These are phyloP conservation scores for Echinops telfairi DNA, from an alignment of 2,113 vertebrate species.

Conservation along the genomic window DNA sequence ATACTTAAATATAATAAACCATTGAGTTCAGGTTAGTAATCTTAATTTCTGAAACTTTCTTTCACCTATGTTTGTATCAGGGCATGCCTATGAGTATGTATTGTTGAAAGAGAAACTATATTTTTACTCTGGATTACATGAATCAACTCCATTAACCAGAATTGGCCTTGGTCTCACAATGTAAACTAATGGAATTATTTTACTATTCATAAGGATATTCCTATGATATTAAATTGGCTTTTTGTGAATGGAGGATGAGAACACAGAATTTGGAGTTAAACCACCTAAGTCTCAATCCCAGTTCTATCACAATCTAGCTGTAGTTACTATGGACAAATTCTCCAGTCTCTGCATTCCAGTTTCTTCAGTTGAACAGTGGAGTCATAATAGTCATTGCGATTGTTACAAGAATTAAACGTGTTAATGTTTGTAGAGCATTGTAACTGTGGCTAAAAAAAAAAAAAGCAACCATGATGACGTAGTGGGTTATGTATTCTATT, in stretches of 20 bases:
- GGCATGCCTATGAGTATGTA: neutral
- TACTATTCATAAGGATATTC: neutral
- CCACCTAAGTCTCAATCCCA: neutral
- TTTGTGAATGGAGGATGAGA: neutral
- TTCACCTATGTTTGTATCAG: neutral
- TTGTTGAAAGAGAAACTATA: slow-evolving; percentile 11
- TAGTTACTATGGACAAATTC: neutral
- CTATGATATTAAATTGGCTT: neutral
- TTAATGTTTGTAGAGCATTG: neutral
- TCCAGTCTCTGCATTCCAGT: neutral
- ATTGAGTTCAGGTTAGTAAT: neutral
- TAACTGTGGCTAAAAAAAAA: neutral
- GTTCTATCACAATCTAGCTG: no score
- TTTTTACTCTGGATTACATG: slow-evolving; percentile 1
- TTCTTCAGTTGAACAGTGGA: neutral
- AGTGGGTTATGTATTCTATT: no score
- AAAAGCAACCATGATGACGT: no score
- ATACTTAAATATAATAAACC: neutral
- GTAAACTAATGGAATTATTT: neutral
- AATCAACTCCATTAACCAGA: neutral
- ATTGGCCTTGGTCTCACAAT: neutral
- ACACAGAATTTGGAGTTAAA: neutral
- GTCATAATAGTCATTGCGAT: neutral
- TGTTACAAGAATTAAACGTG: neutral
- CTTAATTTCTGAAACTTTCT: slow-evolving; percentile 19